Evolutionary conservation across 2,113 vertebrate species (phyloP).

Genomic region (Zosterops pallidus): DNA sequence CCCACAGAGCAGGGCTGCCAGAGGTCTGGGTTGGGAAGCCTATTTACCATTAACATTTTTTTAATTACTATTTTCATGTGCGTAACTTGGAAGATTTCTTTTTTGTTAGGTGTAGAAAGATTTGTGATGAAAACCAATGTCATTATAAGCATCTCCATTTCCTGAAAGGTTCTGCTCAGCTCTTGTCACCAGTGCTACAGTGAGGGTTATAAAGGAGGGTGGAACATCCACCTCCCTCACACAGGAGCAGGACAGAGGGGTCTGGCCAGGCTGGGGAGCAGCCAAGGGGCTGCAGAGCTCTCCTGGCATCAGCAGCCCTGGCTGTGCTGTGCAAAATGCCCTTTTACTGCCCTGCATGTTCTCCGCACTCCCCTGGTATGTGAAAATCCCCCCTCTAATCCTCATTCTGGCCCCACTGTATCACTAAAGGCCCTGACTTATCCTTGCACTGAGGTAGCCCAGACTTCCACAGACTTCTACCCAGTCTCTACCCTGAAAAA

Average conservation of each 20-base stretch:
- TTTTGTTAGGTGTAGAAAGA: background rate
- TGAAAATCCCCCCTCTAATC: background rate
- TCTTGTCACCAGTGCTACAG: background rate
- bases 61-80: background rate
- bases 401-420: background rate
- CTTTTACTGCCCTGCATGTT: background rate
- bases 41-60: background rate
- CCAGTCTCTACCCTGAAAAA: background rate
- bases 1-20: background rate
- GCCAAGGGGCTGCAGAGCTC: background rate
- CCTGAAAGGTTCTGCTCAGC: background rate
- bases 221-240: background rate
- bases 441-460: background rate
- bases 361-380: too few relatives aligned
- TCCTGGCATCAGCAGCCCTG: background rate
- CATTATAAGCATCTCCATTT: background rate
- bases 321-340: background rate
- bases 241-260: background rate
- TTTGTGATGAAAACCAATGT: background rate
- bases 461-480: background rate
- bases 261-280: background rate
- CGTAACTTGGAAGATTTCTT: background rate
- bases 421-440: background rate
- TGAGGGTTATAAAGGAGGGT: background rate
- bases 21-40: background rate